Conservation (phyloP, 2,797 vertebrate species). For the Alca torda region DNA sequence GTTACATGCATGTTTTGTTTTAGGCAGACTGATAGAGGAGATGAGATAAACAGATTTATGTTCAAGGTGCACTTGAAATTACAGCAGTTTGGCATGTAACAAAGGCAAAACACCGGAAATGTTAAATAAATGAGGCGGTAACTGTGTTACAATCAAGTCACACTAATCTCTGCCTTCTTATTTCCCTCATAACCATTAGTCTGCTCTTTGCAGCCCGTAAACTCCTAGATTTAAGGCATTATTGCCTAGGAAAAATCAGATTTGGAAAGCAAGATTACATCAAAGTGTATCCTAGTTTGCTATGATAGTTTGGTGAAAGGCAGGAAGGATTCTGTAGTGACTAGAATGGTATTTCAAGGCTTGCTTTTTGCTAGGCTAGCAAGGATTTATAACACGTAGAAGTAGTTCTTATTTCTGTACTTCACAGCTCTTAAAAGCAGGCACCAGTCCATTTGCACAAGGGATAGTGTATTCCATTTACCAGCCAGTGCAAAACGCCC, state of each 20-base stretch:
- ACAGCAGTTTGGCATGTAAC: not conserved
- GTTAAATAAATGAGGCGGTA: not conserved
- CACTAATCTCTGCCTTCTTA: not conserved
- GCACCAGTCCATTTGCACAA: not conserved
- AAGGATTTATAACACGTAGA: not conserved
- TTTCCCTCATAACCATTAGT: not conserved
- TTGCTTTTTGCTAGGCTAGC: not conserved
- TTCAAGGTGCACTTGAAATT: not conserved
- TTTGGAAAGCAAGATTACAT: not conserved
- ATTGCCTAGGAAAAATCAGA: not conserved
- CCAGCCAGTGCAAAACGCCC: not conserved
- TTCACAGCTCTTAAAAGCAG: not conserved
- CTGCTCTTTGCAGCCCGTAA: not conserved
- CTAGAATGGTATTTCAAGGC: not conserved
- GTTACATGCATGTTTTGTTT: not conserved
- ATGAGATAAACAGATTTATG: not conserved
- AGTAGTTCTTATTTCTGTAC: not conserved
- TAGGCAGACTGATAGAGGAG: not conserved
- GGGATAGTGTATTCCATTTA: not conserved
- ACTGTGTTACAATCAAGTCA: not conserved
- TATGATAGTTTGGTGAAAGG: not conserved
- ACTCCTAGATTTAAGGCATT: not conserved
- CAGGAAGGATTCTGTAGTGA: not conserved
- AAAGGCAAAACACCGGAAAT: not conserved
- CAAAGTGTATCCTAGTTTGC: no score